A percentile compares a stretch with the other conserved stretches of the same genome.
phyloP scores from a whole-genome alignment of 2,888 invertebrate species.

The Drosophila mayaguana region DNA sequence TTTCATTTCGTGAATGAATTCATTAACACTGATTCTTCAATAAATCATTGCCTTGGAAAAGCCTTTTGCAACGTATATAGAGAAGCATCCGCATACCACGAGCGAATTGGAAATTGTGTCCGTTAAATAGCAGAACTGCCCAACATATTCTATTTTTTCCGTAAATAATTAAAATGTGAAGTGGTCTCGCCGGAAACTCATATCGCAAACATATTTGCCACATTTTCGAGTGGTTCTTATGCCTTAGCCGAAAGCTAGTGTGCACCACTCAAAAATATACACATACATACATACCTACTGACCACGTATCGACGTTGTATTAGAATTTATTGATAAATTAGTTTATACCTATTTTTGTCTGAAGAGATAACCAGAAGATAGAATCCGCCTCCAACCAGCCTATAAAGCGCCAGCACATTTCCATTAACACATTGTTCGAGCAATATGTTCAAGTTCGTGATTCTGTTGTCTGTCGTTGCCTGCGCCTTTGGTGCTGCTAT shows the following conservation, averaged over 20 bases:
- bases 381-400: not conserved
- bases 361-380: slow-evolving; percentile 8
- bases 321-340: slow-evolving; percentile 8
- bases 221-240: slow-evolving; percentile 16
- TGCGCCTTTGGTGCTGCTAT: slow-evolving; percentile 65
- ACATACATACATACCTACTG: not conserved
- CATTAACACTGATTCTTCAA: too few relatives aligned
- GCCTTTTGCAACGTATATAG: too few relatives aligned
- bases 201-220: slow-evolving; percentile 16
- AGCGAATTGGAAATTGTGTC: not conserved
- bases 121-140: not conserved
- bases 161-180: not conserved
- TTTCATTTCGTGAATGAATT: not conserved
- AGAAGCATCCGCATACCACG: too few relatives aligned
- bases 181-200: not conserved
- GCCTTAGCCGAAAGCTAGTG: not conserved
- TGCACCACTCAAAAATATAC: not conserved
- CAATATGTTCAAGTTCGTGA: slow-evolving; percentile 59
- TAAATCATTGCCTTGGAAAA: too few relatives aligned
- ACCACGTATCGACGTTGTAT: not conserved
- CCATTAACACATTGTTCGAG: not conserved
- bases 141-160: not conserved
- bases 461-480: slow-evolving; percentile 59
- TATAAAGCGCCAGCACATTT: slow-evolving; percentile 3
- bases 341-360: slow-evolving; percentile 3